Conservation (phyloP, 2,888 invertebrate species). For the Dryocosmus kuriphilus region DNA sequence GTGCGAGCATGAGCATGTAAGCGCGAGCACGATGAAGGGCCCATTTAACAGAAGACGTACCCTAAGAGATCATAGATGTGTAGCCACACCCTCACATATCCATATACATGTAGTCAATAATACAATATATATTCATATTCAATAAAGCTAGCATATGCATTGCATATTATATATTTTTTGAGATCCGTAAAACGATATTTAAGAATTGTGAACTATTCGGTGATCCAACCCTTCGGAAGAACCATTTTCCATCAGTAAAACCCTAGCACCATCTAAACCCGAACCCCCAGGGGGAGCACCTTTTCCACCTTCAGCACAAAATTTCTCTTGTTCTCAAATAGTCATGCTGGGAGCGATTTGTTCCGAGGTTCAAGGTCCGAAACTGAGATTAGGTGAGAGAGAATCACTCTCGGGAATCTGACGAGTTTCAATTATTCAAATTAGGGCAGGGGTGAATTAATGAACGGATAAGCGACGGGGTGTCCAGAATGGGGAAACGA, state of each 20-base stretch:
- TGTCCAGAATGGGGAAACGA: conserved; percentile 35
- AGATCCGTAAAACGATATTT: background rate
- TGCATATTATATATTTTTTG: background rate
- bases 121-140: conserved; percentile 11
- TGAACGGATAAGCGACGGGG: conserved; percentile 35
- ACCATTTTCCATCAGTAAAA: background rate
- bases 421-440: conserved; percentile 39
- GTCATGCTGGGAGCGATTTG: conserved; percentile 31
- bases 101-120: background rate
- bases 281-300: background rate
- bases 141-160: background rate
- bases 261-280: background rate
- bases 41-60: conserved; percentile 55
- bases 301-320: background rate
- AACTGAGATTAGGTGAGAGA: conserved; percentile 17
- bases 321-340: conserved; percentile 16
- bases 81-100: background rate
- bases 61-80: conserved; percentile 33
- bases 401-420: conserved; percentile 23
- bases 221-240: background rate
- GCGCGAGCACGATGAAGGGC: conserved; percentile 34
- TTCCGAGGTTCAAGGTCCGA: background rate
- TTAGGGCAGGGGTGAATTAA: conserved; percentile 35
- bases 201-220: background rate
- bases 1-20: conserved; percentile 50